These are phyloP conservation scores for Crotalus adamanteus DNA, from an alignment of 2,797 vertebrate species.

Conservation along the genomic window DNA sequence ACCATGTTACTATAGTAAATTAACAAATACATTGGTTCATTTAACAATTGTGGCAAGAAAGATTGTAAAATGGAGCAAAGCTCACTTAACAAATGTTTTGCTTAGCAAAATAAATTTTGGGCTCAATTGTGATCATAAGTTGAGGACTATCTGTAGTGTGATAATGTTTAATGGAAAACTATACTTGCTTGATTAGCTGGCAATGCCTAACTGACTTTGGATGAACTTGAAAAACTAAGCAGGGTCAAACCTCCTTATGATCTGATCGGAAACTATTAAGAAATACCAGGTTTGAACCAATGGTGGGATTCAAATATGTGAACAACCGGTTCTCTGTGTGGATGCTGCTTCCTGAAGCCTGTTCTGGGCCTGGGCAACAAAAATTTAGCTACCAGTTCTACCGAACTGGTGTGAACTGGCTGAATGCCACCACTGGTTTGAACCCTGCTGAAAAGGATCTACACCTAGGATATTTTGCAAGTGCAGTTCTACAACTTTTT, in stretches of 20 bases:
- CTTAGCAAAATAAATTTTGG: background rate
- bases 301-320: too few relatives aligned
- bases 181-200: background rate
- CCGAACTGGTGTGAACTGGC: too few relatives aligned
- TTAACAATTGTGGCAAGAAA: background rate
- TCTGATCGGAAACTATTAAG: background rate
- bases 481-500: background rate
- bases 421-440: too few relatives aligned
- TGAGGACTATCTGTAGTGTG: background rate
- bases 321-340: too few relatives aligned
- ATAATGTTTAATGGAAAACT: background rate
- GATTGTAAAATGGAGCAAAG: background rate
- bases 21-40: too few relatives aligned
- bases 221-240: background rate
- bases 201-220: background rate
- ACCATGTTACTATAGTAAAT: too few relatives aligned
- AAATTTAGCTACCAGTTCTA: too few relatives aligned
- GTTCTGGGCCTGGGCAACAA: too few relatives aligned
- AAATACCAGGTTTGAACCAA: background rate
- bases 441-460: background rate
- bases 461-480: background rate
- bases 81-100: background rate
- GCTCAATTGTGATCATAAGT: background rate
- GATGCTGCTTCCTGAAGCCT: too few relatives aligned
- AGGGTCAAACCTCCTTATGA: background rate